Conservation (phyloP, 2,888 invertebrate species). For the Acrobasis repandana region DNA sequence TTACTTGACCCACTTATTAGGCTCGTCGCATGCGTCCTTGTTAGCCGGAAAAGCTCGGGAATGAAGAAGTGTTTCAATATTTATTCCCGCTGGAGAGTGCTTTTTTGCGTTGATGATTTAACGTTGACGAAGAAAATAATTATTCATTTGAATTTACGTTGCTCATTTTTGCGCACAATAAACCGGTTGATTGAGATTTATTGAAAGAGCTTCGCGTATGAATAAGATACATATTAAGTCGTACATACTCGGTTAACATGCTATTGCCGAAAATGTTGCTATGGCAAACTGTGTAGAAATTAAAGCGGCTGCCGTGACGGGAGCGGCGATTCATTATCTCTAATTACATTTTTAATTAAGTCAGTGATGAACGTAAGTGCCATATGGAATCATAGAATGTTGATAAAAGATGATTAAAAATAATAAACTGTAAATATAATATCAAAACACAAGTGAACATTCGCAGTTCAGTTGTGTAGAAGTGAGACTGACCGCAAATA, state of each 20-base stretch:
- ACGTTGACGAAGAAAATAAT: background rate
- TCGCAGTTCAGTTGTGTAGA: conserved; percentile 42
- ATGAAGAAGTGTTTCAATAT: conserved; percentile 62
- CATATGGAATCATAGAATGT: conserved; percentile 16
- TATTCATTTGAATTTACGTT: background rate
- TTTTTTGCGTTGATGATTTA: conserved; percentile 25
- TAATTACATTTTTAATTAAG: conserved; percentile 65
- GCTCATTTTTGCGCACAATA: background rate
- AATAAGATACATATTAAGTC: background rate
- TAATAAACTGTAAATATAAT: background rate
- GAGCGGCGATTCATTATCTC: conserved; percentile 55
- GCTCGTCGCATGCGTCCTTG: conserved; percentile 59
- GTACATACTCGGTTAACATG: conserved; percentile 26
- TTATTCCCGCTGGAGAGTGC: conserved; percentile 35
- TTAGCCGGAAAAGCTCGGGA: conserved; percentile 56
- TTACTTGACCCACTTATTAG: conserved; percentile 80
- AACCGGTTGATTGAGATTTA: background rate
- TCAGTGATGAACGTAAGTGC: conserved; percentile 29
- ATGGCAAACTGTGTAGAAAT: conserved; percentile 51
- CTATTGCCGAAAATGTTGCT: conserved; percentile 40
- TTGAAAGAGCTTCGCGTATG: background rate
- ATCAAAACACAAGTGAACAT: background rate
- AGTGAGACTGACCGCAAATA: conserved; percentile 73
- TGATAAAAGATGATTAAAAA: background rate
- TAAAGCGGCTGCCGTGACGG: conserved; percentile 61